Evolutionary conservation across 2,888 invertebrate species (phyloP), one percentile per base, ranked within the genome.

Genomic region (Leptarthrus brevirostris): DNA sequence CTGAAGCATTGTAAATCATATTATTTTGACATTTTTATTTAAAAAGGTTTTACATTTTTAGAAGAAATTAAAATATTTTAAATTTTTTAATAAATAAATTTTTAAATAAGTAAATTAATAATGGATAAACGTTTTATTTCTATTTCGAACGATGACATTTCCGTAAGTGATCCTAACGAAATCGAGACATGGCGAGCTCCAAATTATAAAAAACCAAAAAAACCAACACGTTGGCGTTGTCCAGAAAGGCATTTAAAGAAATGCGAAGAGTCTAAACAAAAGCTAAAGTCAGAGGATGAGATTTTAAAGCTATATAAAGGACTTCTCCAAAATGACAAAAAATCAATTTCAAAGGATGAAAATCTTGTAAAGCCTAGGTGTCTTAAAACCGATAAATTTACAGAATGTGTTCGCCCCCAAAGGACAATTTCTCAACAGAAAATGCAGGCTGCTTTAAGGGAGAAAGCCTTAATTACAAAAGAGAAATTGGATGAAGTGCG

Each of bases 81-180:
- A n/a, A n/a, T n/a, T n/a, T n/a, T n/a, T n/a, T n/a, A n/a, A n/a
- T n/a, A n/a, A n/a, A n/a, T n/a, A n/a, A n/a, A n/a, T n/a, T n/a
- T n/a, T n/a, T n/a, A n/a, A n/a, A n/a, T n/a, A n/a, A n/a, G n/a
- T n/a, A 77, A 74, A 52, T 75, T 6, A 47, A 80, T 77, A 75
- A 83, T 83, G 83, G 78, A 82, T 49, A 82, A 81, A 75, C 81
- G 81, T 77, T 83, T 82, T 75, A 81, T 83, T 1, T 79, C 81
- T 12, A 78, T 83, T 2, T 79, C 80, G 56, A 79, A 79, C 72
- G 78, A 79, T 10, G 77, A 77, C 34, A 79, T 80, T 75, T 81
- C 82, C 0, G 80, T 80, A 0, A 76, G 75, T 12, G 81, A 83
- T 79, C 83, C 83, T 0, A 80, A 82, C 73, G 80, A 82, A 40